Evolutionary conservation across 2,888 invertebrate genomes (phyloP).

Genomic region (Epinotia bilunana): DNA sequence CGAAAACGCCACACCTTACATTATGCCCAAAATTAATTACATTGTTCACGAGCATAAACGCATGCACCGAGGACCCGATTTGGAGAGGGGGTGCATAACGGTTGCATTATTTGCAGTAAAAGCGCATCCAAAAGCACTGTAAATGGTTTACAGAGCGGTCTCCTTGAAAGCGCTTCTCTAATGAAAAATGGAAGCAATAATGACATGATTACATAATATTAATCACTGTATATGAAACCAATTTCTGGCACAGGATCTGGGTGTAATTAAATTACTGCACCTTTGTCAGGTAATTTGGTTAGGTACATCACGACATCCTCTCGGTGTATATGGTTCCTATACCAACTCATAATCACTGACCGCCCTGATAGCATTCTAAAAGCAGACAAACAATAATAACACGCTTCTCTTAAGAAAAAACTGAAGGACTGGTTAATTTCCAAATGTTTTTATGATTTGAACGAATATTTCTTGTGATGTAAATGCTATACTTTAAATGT

Average conservation of each 20-base stretch:
- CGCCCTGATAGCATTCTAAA: not conserved
- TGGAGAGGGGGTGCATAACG: slow-evolving; percentile 46
- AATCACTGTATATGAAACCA: slow-evolving; percentile 39
- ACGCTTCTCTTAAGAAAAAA: too few relatives aligned
- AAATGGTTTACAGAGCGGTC: slow-evolving; percentile 66
- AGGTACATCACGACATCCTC: slow-evolving; percentile 8
- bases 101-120: slow-evolving; percentile 71
- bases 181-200: slow-evolving; percentile 39
- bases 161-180: slow-evolving; percentile 52
- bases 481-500: too few relatives aligned
- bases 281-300: slow-evolving; percentile 37
- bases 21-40: slow-evolving; percentile 77
- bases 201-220: slow-evolving; percentile 40
- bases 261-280: slow-evolving; percentile 38
- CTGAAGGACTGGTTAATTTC: too few relatives aligned
- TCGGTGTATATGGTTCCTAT: slow-evolving; percentile 2
- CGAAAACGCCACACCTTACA: slow-evolving; percentile 62
- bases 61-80: slow-evolving; percentile 56
- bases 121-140: slow-evolving; percentile 63
- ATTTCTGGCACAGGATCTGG: slow-evolving; percentile 31
- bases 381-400: too few relatives aligned
- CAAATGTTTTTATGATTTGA: too few relatives aligned
- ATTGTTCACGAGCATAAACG: slow-evolving; percentile 64
- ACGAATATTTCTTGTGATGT: too few relatives aligned
- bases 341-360: slow-evolving; percentile 21